Evolutionary conservation across 2,888 invertebrate genomes (phyloP), one percentile per base, ranked within the genome.

Genomic region (Epistrophe eligans): DNA sequence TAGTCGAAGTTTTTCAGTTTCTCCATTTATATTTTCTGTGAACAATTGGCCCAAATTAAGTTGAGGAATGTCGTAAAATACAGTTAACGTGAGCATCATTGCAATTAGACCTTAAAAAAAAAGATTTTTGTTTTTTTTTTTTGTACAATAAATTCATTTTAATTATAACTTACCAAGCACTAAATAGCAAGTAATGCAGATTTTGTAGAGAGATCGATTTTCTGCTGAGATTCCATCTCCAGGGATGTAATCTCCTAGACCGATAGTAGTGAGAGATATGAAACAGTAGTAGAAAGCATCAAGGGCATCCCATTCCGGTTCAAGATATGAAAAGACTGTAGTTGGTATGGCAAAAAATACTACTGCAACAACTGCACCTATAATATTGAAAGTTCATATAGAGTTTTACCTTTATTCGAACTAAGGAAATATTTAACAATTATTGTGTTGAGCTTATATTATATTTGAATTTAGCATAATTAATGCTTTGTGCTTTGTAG

Each of bases 221-320:
- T 95, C 94, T 91, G 97, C 96, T 89, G 95, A 94, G 0, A 96
- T 95, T 11, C 95, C 94, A 91, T 97, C 97, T 45, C 91, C 91
- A 0, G 98, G 98, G 89, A 98, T 97, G 93, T 97, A 97, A 93
- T 98, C 98, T 0, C 98, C 98, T 4, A 98, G 94, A 15, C 98
- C 97, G 90, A 98, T 97, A 87, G 98, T 98, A 32, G 98, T 97
- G 88, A 98, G 93, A 15, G 97, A 97, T 90, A 98, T 97, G 93
- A 98, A 97, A 93, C 97, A 98, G 93, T 97, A 98, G 93, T 98
- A 98, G 91, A 98, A 95, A 0, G 97, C 96, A 93, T 98, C 98
- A 89, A 98, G 93, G 92, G 95, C 96, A 91, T 96, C 96, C 97
- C 97, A 97, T 10, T 95, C 95, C 0, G 96, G 95, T 92, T 98